Base-by-base conservation (phyloP, 2,888 invertebrate genomes). In the Vesta saturnalis region DNA sequence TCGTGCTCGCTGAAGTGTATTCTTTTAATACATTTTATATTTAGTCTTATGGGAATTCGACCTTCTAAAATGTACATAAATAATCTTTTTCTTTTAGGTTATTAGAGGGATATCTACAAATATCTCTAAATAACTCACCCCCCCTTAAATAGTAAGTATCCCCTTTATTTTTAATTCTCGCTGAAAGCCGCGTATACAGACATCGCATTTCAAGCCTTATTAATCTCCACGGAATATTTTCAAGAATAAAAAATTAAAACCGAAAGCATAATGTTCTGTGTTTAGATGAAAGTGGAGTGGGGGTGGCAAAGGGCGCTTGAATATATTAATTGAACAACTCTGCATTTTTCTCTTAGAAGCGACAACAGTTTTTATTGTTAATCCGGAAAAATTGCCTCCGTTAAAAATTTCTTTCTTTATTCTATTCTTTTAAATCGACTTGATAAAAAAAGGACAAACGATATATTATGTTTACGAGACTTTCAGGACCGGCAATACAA, bases 281-380 rank as follows among this genome's bases (percentile, higher is more conserved):
- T 81, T 80, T 73, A 75, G 69, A 57, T 74, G 70, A 73, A 73
- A 68, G 72, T 71, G 74, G 76, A 66, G 76, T 72, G 73, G 76
- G 76, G 71, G 76, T 74, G 74, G 76, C 67, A 70, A 64, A 69
- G 71, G 66, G 69, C 77, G 79, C 78, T 78, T 80, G 82, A 83
- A 82, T 82, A 82, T 81, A 83, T 83, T 83, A 83, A 83, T 83
- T 83, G 83, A 83, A 83, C 82, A 80, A 81, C 81, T 81, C 81
- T 81, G 80, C 81, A 81, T 83, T 82, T 82, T 82, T 83, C 82
- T 81, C 77, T 78, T 75, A 76, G 79, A 66, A 74, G 80, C 80
- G 81, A 82, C 81, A 81, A 79, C 78, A 78, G 80, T 81, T 81
- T 81, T 81, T 81, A 81, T 81, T 80, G 80, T 81, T 81, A 81